Percentiles rank a stretch among this genome's conserved stretches.
These are phyloP conservation scores for Turritopsis rubra DNA, from an alignment of 30 jellyfish, hydroid and myxozoan genomes.

Conservation along the genomic window DNA sequence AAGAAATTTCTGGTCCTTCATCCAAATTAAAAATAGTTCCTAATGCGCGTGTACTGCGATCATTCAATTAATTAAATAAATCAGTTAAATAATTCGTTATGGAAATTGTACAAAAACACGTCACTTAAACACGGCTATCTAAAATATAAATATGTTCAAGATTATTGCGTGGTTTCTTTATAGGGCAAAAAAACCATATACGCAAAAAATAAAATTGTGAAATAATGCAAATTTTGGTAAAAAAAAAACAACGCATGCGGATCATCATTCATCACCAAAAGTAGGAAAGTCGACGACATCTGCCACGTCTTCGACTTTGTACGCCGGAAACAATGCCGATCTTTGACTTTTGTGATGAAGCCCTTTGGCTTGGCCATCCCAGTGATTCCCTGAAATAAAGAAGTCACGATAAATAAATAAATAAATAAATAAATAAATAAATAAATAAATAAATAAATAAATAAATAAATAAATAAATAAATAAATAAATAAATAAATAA, in stretches of 20 bases:
- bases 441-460: background rate
- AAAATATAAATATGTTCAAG: background rate
- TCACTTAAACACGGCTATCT: background rate
- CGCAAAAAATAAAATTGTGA: background rate
- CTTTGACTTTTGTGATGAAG: slow-evolving; percentile 44
- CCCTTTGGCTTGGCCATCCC: slow-evolving; percentile 97
- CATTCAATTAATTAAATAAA: background rate
- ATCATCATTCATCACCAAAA: background rate
- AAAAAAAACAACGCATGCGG: no score
- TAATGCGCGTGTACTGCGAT: background rate
- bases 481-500: background rate
- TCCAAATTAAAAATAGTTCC: background rate
- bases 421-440: background rate
- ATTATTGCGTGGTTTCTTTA: background rate
- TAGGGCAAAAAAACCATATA: background rate
- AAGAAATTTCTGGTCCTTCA: background rate
- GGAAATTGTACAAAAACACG: background rate
- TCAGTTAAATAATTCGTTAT: background rate
- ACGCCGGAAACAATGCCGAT: slow-evolving; percentile 88
- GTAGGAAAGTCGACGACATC: slow-evolving; percentile 75
- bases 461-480: background rate
- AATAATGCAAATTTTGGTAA: background rate
- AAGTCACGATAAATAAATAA: background rate
- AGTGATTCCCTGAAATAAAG: slow-evolving; percentile 53
- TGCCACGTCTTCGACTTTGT: slow-evolving; percentile 80